These are phyloP conservation scores for Cerceris ruficornis DNA, from an alignment of 2,888 invertebrate species.

Conservation along the genomic window DNA sequence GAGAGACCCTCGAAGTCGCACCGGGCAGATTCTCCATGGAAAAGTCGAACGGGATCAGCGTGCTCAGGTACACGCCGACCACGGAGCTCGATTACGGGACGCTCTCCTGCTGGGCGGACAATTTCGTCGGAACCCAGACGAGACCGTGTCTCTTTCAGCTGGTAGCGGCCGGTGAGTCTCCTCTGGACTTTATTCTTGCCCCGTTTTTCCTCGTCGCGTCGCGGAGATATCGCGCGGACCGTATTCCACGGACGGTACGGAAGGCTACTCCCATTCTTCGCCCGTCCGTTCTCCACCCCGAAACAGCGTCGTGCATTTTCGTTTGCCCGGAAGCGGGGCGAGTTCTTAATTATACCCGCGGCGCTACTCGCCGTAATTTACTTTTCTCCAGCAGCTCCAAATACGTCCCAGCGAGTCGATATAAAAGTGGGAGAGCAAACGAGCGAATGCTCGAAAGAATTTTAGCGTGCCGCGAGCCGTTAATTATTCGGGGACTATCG, in stretches of 20 bases:
- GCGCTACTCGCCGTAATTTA: too few species aligned
- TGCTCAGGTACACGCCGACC: conserved; percentile 83
- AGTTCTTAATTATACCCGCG: too few species aligned
- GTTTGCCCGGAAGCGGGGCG: too few species aligned
- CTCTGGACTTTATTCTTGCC: conserved; percentile 40
- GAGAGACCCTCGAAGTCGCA: conserved; percentile 92
- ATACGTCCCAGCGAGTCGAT: neutral
- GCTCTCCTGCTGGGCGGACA: conserved; percentile 92
- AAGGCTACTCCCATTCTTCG: too few species aligned
- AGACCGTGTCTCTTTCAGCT: conserved; percentile 94
- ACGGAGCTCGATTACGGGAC: conserved; percentile 92
- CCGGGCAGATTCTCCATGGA: conserved; percentile 89
- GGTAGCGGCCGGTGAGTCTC: conserved; percentile 90
- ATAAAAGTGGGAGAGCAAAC: neutral
- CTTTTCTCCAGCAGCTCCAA: too few species aligned
- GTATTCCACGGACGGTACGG: neutral
- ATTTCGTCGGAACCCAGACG: conserved; percentile 91
- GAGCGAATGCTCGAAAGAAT: neutral
- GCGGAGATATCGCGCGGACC: too few species aligned
- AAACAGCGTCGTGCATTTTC: neutral
- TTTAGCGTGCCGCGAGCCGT: conserved; percentile 16
- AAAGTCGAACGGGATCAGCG: conserved; percentile 85
- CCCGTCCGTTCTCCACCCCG: conserved; percentile 28
- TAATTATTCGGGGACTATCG: conserved; percentile 40
- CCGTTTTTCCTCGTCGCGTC: neutral